Conservation (phyloP, 2,797 vertebrate genomes). For the Yasuhikotakia modesta region DNA sequence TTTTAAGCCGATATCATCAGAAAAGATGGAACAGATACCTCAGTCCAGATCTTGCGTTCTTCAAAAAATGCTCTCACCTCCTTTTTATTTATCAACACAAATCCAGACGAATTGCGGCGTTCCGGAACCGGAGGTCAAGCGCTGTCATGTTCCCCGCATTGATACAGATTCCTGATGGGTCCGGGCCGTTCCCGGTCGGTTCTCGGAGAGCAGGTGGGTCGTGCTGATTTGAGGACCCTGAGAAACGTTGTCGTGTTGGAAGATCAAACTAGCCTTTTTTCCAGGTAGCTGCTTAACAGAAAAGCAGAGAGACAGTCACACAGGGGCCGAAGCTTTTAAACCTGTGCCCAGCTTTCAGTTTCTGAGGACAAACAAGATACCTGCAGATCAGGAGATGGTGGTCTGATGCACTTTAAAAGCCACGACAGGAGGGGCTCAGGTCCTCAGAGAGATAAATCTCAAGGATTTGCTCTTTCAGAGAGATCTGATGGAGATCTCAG, state of each 20-base stretch:
- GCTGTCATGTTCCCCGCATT: constrained; percentile 15
- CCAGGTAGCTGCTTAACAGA: background rate
- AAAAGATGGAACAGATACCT: constrained; percentile 65
- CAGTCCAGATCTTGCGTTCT: background rate
- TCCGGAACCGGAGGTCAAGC: constrained; percentile 25
- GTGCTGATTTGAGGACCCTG: constrained; percentile 16
- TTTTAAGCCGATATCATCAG: constrained; percentile 75
- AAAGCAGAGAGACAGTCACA: background rate
- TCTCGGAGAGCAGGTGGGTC: constrained; percentile 48
- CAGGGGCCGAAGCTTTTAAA: constrained; percentile 52
- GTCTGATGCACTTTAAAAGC: constrained; percentile 45
- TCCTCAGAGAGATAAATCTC: background rate
- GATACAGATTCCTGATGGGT: constrained; percentile 31
- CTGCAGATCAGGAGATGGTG: constrained; percentile 2
- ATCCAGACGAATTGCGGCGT: constrained; percentile 16
- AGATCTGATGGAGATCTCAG: too few relatives aligned
- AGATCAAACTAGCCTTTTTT: constrained; percentile 25
- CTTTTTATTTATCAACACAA: constrained; percentile 44
- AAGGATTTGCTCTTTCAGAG: too few relatives aligned
- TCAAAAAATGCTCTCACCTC: constrained; percentile 22
- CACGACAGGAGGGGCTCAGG: constrained; percentile 24
- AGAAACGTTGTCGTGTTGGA: constrained; percentile 13
- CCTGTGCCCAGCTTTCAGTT: constrained; percentile 36
- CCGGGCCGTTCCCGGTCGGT: background rate
- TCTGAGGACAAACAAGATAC: constrained; percentile 11